These are phyloP conservation scores for Patagioenas fasciata DNA, from an alignment of 2,113 vertebrate species.

Conservation along the genomic window DNA sequence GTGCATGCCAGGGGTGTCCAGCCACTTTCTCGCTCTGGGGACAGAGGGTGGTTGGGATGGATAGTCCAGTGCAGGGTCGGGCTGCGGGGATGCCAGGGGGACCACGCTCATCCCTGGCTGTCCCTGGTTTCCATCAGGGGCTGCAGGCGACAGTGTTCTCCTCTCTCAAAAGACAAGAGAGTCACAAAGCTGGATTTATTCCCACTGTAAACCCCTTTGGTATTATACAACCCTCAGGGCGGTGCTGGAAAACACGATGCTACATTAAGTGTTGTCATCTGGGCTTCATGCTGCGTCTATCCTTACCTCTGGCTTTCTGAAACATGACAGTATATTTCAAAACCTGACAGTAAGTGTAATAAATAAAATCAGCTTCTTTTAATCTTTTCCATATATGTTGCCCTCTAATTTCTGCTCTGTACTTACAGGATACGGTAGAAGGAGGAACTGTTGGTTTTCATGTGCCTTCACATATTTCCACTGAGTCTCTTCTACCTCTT, in stretches of 20 bases:
- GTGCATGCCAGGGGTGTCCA: rapidly evolving
- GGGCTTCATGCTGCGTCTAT: rapidly evolving
- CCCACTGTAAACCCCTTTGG: background rate
- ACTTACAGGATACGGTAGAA: background rate
- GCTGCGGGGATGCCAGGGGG: rapidly evolving
- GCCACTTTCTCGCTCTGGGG: rapidly evolving
- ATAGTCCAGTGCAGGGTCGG: background rate
- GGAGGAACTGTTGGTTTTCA: slow-evolving; percentile 1
- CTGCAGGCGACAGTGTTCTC: background rate
- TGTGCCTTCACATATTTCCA: background rate
- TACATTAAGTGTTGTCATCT: background rate
- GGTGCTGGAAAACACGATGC: background rate
- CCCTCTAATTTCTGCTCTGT: background rate
- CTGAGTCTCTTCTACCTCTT: slow-evolving; percentile 18
- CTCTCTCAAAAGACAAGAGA: background rate
- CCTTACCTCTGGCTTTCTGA: background rate
- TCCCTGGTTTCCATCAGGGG: background rate
- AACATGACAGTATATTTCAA: background rate
- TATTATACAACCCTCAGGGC: background rate
- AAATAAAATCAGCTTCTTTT: background rate
- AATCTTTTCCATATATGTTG: background rate
- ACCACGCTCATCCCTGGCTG: background rate
- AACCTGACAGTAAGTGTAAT: background rate
- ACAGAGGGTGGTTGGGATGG: background rate
- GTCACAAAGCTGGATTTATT: background rate